Evolutionary conservation across 2,113 vertebrate genomes (phyloP).

Genomic region (Psophia crepitans): DNA sequence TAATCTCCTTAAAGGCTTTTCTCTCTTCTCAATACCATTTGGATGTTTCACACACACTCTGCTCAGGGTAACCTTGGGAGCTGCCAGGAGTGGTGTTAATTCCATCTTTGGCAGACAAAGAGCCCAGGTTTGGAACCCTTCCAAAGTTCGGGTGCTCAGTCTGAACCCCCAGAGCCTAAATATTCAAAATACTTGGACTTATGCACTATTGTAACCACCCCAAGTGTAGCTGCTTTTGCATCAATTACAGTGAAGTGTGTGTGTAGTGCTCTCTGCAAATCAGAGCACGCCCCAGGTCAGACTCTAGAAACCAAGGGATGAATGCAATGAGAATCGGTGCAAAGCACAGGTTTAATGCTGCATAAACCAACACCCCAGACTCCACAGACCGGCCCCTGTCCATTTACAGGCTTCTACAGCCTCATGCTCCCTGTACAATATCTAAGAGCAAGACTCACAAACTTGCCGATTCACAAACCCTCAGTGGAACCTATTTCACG

Average conservation of each 20-base stretch:
- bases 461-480: neutral
- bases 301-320: neutral
- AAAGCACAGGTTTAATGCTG: neutral
- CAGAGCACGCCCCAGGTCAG: neutral
- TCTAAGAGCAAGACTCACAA: neutral
- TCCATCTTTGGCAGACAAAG: neutral
- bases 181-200: neutral
- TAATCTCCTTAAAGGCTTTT: slow-evolving; percentile 3
- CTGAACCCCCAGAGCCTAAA: neutral
- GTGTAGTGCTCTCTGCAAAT: neutral
- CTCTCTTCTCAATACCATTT: neutral
- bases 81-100: neutral
- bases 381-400: neutral
- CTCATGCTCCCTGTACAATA: neutral
- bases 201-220: neutral
- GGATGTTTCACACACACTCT: neutral
- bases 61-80: neutral
- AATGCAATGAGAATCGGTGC: neutral
- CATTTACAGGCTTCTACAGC: neutral
- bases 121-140: neutral
- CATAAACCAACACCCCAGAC: neutral
- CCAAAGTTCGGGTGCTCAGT: neutral
- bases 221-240: neutral
- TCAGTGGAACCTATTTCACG: neutral
- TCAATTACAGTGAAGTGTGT: neutral